These are phyloP conservation scores for Drosophila kuntzei DNA, from an alignment of 2,888 invertebrate species.

Conservation along the genomic window DNA sequence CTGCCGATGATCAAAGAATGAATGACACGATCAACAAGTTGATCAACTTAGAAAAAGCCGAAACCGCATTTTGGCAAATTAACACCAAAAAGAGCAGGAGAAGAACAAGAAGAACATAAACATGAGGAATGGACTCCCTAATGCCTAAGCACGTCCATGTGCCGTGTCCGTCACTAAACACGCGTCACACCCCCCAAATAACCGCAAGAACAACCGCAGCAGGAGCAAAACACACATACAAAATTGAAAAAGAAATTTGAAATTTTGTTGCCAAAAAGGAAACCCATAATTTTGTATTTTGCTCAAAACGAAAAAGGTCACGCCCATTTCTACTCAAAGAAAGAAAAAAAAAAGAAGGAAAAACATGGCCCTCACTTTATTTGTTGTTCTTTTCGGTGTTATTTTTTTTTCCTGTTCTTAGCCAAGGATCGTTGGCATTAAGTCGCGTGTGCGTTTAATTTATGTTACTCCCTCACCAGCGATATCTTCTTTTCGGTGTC, in stretches of 20 bases:
- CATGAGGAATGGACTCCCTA: conserved; percentile 63
- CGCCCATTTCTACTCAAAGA: conserved; percentile 56
- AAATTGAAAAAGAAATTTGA: conserved; percentile 61
- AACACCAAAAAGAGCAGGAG: conserved; percentile 49
- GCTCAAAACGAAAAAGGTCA: conserved; percentile 69
- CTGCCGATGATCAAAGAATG: conserved; percentile 12
- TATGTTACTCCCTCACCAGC: conserved; percentile 69
- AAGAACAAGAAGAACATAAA: conserved; percentile 35
- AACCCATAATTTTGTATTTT: conserved; percentile 80
- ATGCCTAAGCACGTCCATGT: conserved; percentile 76
- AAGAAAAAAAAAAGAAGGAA: conserved; percentile 1
- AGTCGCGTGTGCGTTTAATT: conserved; percentile 74
- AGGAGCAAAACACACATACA: conserved; percentile 8
- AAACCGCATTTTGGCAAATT: conserved; percentile 79
- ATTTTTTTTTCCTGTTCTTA: conserved; percentile 11
- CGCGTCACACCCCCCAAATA: conserved; percentile 63
- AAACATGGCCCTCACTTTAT: conserved; percentile 27
- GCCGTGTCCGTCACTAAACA: conserved; percentile 76
- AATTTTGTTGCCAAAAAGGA: conserved; percentile 53
- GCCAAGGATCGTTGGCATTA: conserved; percentile 44
- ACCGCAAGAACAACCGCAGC: conserved; percentile 5
- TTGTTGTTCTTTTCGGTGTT: conserved; percentile 14
- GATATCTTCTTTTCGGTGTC: conserved; percentile 13
- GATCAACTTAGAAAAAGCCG: conserved; percentile 54
- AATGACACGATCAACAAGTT: conserved; percentile 60